These are phyloP conservation scores for Apus apus DNA, from an alignment of 2,113 vertebrate genomes.

Conservation along the genomic window DNA sequence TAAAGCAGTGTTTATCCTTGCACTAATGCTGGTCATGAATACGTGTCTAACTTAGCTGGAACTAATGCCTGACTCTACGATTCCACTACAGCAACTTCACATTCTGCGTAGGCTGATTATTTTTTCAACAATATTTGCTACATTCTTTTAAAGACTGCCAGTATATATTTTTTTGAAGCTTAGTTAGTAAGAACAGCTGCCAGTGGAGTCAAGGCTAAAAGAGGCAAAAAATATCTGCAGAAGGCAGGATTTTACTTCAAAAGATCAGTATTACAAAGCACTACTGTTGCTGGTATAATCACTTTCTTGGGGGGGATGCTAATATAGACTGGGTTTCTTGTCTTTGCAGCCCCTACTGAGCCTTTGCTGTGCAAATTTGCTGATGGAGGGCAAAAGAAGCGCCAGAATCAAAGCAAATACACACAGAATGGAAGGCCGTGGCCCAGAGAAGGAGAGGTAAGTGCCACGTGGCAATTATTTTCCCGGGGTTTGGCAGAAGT, in stretches of 20 bases:
- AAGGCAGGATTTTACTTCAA: conserved; percentile 77
- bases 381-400: conserved; percentile 96
- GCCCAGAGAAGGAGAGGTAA: conserved; percentile 97
- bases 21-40: conserved; percentile 20
- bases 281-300: conserved; percentile 69
- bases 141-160: conserved; percentile 84
- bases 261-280: conserved; percentile 73
- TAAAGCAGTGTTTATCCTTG: conserved; percentile 55
- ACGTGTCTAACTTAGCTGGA: conserved; percentile 37
- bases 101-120: conserved; percentile 81
- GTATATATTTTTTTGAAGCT: conserved; percentile 76
- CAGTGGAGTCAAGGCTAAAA: conserved; percentile 67
- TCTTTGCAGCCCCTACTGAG: conserved; percentile 90
- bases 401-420: conserved; percentile 98
- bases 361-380: conserved; percentile 99
- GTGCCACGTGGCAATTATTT: conserved; percentile 47
- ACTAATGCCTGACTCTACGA: conserved; percentile 59
- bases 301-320: conserved; percentile 68
- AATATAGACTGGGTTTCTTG: conserved; percentile 76
- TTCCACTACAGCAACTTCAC: conserved; percentile 79
- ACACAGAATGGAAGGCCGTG: conserved; percentile 96
- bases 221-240: conserved; percentile 78
- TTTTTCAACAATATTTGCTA: conserved; percentile 84
- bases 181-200: conserved; percentile 72
- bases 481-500: background rate